Base-by-base conservation (phyloP, 2,113 vertebrate genomes). In the Dendropsophus ebraccatus region DNA sequence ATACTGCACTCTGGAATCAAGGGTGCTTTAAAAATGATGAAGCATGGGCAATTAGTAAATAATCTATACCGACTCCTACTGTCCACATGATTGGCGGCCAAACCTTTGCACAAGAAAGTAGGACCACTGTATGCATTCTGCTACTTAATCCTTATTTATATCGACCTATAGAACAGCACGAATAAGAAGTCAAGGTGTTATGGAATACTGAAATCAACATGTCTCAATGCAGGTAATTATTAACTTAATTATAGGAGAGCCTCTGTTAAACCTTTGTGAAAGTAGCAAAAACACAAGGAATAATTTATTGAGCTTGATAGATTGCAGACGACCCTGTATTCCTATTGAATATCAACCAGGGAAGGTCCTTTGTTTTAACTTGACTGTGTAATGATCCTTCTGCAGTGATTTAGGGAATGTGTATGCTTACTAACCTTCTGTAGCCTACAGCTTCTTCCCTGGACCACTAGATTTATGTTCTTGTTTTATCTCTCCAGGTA, bases 291-390 rank as follows among this genome's bases (percentile, higher is more conserved):
- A 75, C 82, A 84, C 19, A 47, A 74, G 28, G 54, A 74, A 84
- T 84, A 60, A 41, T 74, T 75, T 84, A 74, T 74, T 75, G 70
- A 73, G 47, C 50, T 84, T 84, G 69, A 84, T 56, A 84, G 70
- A 84, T 58, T 84, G 70, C 35, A 58, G 35, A 30, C 70, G 56
- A 75, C 69, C 70, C 4, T 41, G 70, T 35, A 75, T 74, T 74
- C 82, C 35, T 60, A 56, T 52, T 77, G 74, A 78, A 85, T 78
- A 52, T 78, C 56, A 77, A 56, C 62, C 60, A 78, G 32, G 75
- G 73, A 49, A 58, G 56, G 60, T 67, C 47, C 60, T 85, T 76
- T 85, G 60, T 83, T 69, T 72, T 70, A 50, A 37, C 49, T 41
- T 69, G 60, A 62, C 83, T 32, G 73, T 49, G 60, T 69, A 85